A percentile compares a stretch with the other conserved stretches of the same genome.
These are phyloP conservation scores for Homarus americanus DNA, from an alignment of 1,140 invertebrate species.

Conservation along the genomic window DNA sequence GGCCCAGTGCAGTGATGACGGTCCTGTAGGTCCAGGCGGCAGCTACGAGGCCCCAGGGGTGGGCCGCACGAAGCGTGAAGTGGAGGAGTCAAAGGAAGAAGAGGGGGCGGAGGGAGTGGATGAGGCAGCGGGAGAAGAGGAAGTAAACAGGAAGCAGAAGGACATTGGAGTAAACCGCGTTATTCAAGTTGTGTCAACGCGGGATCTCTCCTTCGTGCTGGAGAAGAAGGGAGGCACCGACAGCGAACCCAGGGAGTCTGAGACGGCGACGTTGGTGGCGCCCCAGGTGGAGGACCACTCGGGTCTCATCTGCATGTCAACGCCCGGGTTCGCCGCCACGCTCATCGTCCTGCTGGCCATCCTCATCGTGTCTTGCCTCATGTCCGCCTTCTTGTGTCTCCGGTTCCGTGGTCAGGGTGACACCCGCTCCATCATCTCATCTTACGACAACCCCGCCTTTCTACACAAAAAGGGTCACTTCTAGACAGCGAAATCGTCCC, in stretches of 20 bases:
- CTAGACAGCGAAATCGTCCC: constrained; percentile 36
- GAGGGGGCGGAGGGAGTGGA: no score
- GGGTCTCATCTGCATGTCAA: constrained; percentile 94
- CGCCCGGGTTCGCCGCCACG: constrained; percentile 91
- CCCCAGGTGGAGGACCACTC: constrained; percentile 66
- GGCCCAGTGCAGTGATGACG: constrained; percentile 88
- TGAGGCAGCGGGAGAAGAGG: no score
- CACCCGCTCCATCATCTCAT: constrained; percentile 74
- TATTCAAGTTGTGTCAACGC: constrained; percentile 88
- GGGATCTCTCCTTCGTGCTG: constrained; percentile 87
- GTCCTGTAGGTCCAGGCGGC: constrained; percentile 80
- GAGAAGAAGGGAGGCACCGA: constrained; percentile 59
- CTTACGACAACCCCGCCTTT: constrained; percentile 76
- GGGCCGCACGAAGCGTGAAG: constrained; percentile 81
- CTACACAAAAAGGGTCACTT: constrained; percentile 75
- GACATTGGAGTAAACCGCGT: constrained; percentile 90
- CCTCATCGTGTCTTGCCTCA: constrained; percentile 88
- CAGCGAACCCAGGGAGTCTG: constrained; percentile 76
- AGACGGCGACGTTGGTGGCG: constrained; percentile 76
- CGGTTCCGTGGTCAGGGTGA: constrained; percentile 82
- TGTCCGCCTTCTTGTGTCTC: constrained; percentile 90
- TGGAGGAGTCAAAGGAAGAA: no score
- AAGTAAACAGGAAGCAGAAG: constrained; percentile 83
- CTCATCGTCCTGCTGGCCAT: constrained; percentile 88
- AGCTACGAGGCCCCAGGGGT: constrained; percentile 76